These are phyloP conservation scores for Conus betulinus DNA, from an alignment of 1,140 invertebrate genomes.

Conservation along the genomic window DNA sequence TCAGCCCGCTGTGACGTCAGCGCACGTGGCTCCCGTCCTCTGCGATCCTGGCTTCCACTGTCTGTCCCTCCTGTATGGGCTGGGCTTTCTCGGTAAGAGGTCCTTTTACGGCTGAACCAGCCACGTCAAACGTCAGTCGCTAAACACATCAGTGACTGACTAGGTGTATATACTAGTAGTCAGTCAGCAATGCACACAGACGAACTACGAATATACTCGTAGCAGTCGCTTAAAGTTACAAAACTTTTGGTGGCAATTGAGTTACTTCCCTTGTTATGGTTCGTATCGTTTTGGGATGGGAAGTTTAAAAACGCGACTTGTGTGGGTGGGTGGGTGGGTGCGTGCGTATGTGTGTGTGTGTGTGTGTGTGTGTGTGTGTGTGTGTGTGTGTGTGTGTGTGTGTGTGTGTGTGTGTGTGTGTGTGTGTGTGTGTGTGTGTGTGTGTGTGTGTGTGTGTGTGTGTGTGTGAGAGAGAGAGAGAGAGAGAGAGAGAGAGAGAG, in stretches of 20 bases:
- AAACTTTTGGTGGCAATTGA: no score
- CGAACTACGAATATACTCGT: no score
- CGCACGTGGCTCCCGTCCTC: background rate
- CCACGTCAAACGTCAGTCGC: no score
- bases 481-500: background rate
- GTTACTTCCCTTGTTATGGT: no score
- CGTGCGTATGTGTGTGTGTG: background rate
- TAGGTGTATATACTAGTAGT: no score
- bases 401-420: slow-evolving; percentile 1
- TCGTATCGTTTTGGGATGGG: no score
- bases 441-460: background rate
- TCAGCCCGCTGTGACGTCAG: background rate
- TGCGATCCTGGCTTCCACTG: background rate
- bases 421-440: slow-evolving; percentile 10
- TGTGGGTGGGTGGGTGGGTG: background rate
- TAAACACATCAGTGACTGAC: no score
- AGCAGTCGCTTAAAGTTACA: no score
- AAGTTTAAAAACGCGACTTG: no score
- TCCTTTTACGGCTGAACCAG: no score
- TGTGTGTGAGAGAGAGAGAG: background rate
- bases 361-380: slow-evolving; percentile 8
- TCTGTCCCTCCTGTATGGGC: background rate
- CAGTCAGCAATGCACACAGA: no score
- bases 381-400: background rate
- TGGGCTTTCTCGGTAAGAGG: background rate